A percentile compares a stretch with the other conserved stretches of the same genome.
Evolutionary conservation across 2,797 vertebrate genomes (phyloP).

Genomic region (Pagetopsis macropterus): DNA sequence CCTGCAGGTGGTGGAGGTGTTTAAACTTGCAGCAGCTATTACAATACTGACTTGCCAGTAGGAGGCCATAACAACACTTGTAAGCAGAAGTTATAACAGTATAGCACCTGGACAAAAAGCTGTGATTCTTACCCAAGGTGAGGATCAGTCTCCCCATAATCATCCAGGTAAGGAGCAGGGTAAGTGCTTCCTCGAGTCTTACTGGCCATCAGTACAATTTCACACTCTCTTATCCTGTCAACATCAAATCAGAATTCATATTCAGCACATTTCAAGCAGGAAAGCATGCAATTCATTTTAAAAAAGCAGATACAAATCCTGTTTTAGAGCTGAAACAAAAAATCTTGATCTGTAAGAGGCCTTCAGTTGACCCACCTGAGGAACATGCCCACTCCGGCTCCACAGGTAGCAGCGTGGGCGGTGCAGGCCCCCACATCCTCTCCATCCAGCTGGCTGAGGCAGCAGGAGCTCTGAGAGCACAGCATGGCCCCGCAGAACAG

Average conservation of each 20-base stretch:
- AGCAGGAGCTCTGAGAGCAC: constrained; percentile 95
- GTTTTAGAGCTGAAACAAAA: neutral
- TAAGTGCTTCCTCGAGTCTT: constrained; percentile 94
- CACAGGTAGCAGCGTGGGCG: constrained; percentile 92
- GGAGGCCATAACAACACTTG: neutral
- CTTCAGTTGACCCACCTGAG: constrained; percentile 86
- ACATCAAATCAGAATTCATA: neutral
- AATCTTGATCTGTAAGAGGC: neutral
- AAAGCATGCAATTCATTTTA: neutral
- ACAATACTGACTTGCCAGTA: neutral
- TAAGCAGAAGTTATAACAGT: neutral
- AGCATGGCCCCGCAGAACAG: constrained; percentile 94
- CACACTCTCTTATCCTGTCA: constrained; percentile 94
- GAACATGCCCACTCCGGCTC: constrained; percentile 97
- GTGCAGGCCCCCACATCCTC: constrained; percentile 95
- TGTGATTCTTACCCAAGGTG: constrained; percentile 87
- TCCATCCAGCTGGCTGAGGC: constrained; percentile 91
- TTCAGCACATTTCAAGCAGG: neutral
- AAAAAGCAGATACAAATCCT: neutral
- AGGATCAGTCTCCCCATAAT: constrained; percentile 99
- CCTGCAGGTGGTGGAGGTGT: neutral
- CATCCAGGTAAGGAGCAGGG: constrained; percentile 95
- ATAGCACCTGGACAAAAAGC: neutral
- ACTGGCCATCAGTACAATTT: constrained; percentile 93
- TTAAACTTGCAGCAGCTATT: neutral